Conservation (phyloP, 2,113 vertebrate genomes). For the Corapipo altera region DNA sequence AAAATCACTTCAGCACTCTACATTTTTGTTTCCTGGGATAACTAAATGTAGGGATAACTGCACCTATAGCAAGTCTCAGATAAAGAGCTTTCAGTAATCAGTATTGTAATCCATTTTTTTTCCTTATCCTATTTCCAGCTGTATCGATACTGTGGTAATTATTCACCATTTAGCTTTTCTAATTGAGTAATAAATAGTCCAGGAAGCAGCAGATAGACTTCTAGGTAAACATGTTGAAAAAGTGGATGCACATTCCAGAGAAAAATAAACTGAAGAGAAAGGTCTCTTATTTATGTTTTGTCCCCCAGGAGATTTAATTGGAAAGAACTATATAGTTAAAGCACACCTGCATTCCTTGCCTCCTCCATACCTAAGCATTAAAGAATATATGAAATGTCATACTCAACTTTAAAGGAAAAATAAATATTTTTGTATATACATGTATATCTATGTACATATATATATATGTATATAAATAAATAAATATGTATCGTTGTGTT, state of each 20-base stretch:
- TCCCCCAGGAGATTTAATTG: background rate
- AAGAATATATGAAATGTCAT: background rate
- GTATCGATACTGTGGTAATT: background rate
- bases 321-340: background rate
- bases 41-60: background rate
- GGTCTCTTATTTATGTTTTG: background rate
- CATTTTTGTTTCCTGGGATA: background rate
- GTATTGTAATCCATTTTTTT: background rate
- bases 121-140: slow-evolving; percentile 2
- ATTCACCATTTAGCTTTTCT: slow-evolving; percentile 24
- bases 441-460: background rate
- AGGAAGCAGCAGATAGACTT: slow-evolving; percentile 10
- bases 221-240: background rate
- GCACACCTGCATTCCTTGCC: background rate
- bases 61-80: background rate
- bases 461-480: background rate
- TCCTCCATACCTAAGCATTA: background rate
- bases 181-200: slow-evolving; percentile 33
- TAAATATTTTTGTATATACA: background rate
- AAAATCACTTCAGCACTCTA: background rate
- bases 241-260: background rate
- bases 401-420: background rate
- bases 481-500: background rate
- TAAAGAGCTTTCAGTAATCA: background rate
- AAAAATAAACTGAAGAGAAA: background rate